Conservation (phyloP, 2,797 vertebrate species). For the Sebastes aleutianus region DNA sequence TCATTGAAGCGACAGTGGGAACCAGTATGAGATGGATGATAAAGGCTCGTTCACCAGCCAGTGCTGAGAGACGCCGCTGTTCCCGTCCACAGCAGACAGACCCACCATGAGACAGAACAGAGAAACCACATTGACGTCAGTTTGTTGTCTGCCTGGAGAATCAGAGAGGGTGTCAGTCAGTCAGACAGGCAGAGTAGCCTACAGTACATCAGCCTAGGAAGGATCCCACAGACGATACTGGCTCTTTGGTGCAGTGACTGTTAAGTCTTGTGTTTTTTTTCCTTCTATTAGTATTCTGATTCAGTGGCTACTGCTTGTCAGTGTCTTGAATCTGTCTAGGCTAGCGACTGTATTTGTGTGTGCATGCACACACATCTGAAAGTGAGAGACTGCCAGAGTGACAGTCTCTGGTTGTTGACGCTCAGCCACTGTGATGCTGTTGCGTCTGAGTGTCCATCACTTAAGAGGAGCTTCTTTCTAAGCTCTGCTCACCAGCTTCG, state of each 20-base stretch:
- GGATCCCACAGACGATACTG: slow-evolving; percentile 61
- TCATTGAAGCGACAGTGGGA: slow-evolving; percentile 52
- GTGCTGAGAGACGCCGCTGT: slow-evolving; percentile 51
- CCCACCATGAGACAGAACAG: slow-evolving; percentile 71
- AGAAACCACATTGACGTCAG: slow-evolving; percentile 63
- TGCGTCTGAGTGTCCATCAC: slow-evolving; percentile 65
- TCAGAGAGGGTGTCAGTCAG: slow-evolving; percentile 77
- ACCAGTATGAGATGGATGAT: slow-evolving; percentile 54
- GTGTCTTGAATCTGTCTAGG: slow-evolving; percentile 67
- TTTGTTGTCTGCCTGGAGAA: slow-evolving; percentile 76
- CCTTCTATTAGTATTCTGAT: slow-evolving; percentile 75
- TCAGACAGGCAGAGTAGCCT: slow-evolving; percentile 75
- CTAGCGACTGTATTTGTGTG: slow-evolving; percentile 56
- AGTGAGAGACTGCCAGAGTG: slow-evolving; percentile 61
- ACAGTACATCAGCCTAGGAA: slow-evolving; percentile 67
- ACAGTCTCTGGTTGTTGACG: slow-evolving; percentile 68
- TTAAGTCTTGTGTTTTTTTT: slow-evolving; percentile 46
- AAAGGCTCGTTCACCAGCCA: slow-evolving; percentile 60
- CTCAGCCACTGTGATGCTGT: slow-evolving; percentile 67
- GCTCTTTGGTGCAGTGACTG: slow-evolving; percentile 71
- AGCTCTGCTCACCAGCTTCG: slow-evolving; percentile 44
- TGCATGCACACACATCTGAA: slow-evolving; percentile 47
- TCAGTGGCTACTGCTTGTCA: slow-evolving; percentile 77
- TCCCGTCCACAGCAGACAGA: slow-evolving; percentile 71
- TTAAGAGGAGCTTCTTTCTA: slow-evolving; percentile 42